phyloP scores from a whole-genome alignment of 2,113 vertebrate genomes.

The Ptyas mucosa region DNA sequence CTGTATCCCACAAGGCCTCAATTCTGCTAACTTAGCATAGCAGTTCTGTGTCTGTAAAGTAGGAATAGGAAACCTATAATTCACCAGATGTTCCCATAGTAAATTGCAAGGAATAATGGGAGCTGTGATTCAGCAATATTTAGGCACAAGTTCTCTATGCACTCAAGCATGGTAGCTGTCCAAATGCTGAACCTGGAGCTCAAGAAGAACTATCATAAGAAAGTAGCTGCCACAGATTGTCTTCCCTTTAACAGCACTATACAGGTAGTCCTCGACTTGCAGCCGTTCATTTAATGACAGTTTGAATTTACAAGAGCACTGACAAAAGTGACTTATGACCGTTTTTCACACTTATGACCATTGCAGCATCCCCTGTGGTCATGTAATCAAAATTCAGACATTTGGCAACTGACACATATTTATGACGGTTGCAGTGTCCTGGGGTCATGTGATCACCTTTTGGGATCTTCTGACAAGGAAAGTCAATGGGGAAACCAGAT shows the following conservation, averaged over 20 bases:
- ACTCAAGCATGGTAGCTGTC: not conserved
- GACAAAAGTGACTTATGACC: too few relatives aligned
- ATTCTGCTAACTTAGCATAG: not conserved
- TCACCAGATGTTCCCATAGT: not conserved
- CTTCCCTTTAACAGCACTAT: not conserved
- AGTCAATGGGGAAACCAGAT: too few relatives aligned
- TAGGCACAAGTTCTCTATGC: not conserved
- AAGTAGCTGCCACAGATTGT: not conserved
- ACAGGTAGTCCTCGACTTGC: too few relatives aligned
- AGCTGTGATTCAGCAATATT: not conserved
- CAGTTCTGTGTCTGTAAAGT: not conserved
- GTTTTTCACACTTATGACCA: too few relatives aligned
- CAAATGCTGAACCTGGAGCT: not conserved
- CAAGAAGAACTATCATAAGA: not conserved
- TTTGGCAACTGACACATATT: too few relatives aligned
- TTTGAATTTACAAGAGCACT: too few relatives aligned
- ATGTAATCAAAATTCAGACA: too few relatives aligned
- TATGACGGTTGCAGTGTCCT: too few relatives aligned
- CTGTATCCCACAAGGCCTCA: not conserved
- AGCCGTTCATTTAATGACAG: too few relatives aligned
- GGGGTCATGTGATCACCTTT: too few relatives aligned
- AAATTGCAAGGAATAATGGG: not conserved
- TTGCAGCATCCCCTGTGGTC: too few relatives aligned
- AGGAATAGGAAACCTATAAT: not conserved
- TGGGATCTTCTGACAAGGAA: too few relatives aligned